These are phyloP conservation scores for Girardia tigrina DNA, from an alignment of 2,888 invertebrate species.

Conservation along the genomic window DNA sequence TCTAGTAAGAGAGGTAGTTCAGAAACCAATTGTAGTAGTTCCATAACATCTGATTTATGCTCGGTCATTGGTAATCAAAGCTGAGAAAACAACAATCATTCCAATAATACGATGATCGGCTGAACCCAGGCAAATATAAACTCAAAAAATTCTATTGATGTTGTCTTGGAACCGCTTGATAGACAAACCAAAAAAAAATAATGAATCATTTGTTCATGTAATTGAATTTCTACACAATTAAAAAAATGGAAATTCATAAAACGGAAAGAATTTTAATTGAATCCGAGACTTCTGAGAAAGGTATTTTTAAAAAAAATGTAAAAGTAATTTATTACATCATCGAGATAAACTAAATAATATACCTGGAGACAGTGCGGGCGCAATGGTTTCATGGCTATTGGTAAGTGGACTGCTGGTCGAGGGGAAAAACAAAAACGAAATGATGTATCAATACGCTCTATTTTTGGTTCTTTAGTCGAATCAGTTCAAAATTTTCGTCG, in stretches of 20 bases:
- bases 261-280: not conserved
- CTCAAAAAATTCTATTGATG: not conserved
- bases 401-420: no score
- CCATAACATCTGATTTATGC: not conserved
- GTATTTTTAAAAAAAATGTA: no score
- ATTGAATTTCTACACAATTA: conserved; percentile 3
- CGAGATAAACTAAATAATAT: no score
- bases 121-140: not conserved
- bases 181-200: not conserved
- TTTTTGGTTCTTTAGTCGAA: no score
- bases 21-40: conserved; percentile 18
- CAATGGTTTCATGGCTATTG: no score
- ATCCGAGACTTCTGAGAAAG: not conserved
- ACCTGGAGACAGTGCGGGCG: no score
- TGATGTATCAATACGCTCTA: no score
- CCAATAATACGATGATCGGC: not conserved
- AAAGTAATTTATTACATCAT: no score
- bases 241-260: not conserved
- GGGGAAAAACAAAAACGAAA: no score
- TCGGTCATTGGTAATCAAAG: not conserved
- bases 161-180: conserved; percentile 11
- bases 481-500: no score
- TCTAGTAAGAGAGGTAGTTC: not conserved
- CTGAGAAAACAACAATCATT: not conserved
- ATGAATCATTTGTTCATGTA: conserved; percentile 6